Percentiles rank a stretch among this genome's conserved stretches.
These are phyloP conservation scores for Rana temporaria DNA, from an alignment of 2,113 vertebrate species.

Conservation along the genomic window DNA sequence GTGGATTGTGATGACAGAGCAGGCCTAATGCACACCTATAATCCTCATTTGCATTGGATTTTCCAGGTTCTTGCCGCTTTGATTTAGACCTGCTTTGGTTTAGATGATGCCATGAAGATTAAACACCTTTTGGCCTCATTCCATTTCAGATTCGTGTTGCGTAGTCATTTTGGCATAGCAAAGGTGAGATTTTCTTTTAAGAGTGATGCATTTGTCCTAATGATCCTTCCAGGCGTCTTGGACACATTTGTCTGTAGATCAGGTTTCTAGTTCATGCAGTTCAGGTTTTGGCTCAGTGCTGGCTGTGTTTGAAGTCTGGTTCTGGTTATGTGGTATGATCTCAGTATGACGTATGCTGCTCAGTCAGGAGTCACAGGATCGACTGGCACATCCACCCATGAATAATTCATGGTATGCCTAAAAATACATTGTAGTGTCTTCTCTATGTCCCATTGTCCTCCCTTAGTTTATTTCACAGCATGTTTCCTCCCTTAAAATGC, in stretches of 20 bases:
- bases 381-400: conserved; percentile 41
- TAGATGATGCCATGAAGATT: no score
- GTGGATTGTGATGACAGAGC: background rate
- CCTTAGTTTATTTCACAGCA: background rate
- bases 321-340: conserved; percentile 32
- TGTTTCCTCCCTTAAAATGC: background rate
- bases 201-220: background rate
- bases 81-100: no score
- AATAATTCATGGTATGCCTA: conserved; percentile 47
- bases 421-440: conserved; percentile 45
- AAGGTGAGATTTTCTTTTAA: background rate
- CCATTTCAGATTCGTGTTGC: no score
- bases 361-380: conserved; percentile 29
- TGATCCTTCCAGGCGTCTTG: background rate
- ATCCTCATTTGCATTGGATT: background rate
- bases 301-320: background rate
- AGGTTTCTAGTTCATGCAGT: conserved; percentile 4
- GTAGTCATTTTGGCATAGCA: no score
- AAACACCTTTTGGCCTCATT: no score
- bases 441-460: conserved; percentile 32
- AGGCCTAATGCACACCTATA: background rate
- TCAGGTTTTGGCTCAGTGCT: conserved; percentile 10
- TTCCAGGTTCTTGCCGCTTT: background rate
- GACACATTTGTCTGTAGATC: background rate
- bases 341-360: conserved; percentile 29